Percentiles rank a stretch among this genome's conserved stretches.
phyloP scores from a whole-genome alignment of 1,140 invertebrate species.

The Chrysoperla carnea region DNA sequence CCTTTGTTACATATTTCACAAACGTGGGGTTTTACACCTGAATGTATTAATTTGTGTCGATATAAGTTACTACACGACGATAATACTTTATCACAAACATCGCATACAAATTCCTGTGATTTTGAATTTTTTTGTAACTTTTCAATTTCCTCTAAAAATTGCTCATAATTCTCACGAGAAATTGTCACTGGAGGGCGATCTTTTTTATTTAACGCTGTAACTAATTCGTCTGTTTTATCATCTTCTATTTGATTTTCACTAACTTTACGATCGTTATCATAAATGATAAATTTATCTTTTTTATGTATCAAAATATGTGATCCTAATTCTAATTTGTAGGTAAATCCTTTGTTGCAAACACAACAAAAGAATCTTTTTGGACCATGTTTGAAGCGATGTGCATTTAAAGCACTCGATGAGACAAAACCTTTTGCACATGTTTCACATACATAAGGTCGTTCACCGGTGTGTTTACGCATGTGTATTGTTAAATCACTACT shows the following conservation, averaged over 20 bases:
- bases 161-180: not conserved
- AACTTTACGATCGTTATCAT: not conserved
- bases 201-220: not conserved
- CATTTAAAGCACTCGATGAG: not conserved
- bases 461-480: not conserved
- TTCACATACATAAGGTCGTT: not conserved
- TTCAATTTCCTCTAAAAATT: not conserved
- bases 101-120: not conserved
- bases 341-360: not conserved
- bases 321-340: not conserved
- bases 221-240: too few relatives aligned
- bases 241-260: too few relatives aligned
- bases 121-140: not conserved
- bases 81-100: not conserved
- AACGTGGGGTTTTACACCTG: not conserved
- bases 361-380: not conserved
- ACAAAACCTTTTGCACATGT: not conserved
- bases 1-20: not conserved
- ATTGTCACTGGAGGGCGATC: not conserved
- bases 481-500: not conserved
- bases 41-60: not conserved
- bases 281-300: not conserved
- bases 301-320: not conserved
- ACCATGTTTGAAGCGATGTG: not conserved
- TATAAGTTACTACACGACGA: not conserved